Evolutionary conservation across 2,888 invertebrate species (phyloP), one percentile per base, ranked within the genome.

Genomic region (Lasioglossum morio): DNA sequence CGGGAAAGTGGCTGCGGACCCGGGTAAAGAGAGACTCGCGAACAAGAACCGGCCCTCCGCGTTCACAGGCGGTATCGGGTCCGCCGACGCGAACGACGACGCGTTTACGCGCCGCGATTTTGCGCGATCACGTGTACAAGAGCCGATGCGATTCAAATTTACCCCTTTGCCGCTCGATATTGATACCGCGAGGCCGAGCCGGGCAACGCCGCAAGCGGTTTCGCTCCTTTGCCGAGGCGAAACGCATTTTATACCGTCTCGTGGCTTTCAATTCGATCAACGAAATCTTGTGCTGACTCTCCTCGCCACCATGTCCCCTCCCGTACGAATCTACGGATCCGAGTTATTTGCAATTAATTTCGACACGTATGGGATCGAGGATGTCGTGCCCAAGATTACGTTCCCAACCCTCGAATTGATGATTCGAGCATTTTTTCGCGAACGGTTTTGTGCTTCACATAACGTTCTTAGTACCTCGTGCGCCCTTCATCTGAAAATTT

Each of bases 101-200:
- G 81, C 83, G 79, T 43, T n/a, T 40, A 43, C 70, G 14, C n/a
- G 40, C 40, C 77, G 77, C 86, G 86, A 88, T 91, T 89, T 92
- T 92, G 84, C 91, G 85, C 88, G 88, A 89, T 88, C 92, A 86
- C 91, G 91, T 87, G 34, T 40, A 37, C 4, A 12, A 93, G 93
- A 92, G 92, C 87, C 92, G 75, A 89, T 90, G 93, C 92, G 92
- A 94, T 93, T 93, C 91, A 94, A 93, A 94, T 94, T 94, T 57
- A 93, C 93, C 93, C 90, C 90, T 70, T 70, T n/a, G 12, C 34
- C 37, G 69, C 4, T 23, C 23, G 69, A 40, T 70, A 70, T 40
- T n/a, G 40, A 40, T 70, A 70, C n/a, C n/a, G 69, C 69, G 12
- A 23, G n/a, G 40, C 19, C 48, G 48, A 37, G 23, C 37, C 69